Evolutionary conservation across 2,113 vertebrate species (phyloP).

Genomic region (Anolis sagrei): DNA sequence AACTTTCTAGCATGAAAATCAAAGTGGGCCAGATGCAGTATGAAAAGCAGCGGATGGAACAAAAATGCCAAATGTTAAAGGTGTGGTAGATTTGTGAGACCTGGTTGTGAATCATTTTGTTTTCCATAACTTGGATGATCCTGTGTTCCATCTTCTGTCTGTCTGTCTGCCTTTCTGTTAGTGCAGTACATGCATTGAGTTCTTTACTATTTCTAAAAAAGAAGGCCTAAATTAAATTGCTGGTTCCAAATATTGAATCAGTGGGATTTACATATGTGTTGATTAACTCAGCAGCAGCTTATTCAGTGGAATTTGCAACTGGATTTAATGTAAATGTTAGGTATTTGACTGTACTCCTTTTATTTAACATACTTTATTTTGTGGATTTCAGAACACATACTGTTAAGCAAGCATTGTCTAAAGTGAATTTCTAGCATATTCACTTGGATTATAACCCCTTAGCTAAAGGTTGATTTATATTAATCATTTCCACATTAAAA

Average conservation of each 20-base stretch:
- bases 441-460: neutral
- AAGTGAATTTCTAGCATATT: neutral
- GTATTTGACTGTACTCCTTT: constrained; percentile 7
- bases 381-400: neutral
- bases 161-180: constrained; percentile 45
- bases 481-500: neutral
- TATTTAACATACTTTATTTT: neutral
- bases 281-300: too few relatives aligned
- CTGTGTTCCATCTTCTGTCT: constrained; percentile 61
- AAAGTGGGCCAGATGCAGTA: constrained; percentile 98
- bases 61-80: constrained; percentile 90
- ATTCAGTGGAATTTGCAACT: too few relatives aligned
- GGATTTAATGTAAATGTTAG: neutral
- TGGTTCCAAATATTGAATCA: neutral
- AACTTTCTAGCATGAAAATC: constrained; percentile 99
- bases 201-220: neutral
- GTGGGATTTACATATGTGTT: too few relatives aligned
- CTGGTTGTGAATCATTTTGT: constrained; percentile 57
- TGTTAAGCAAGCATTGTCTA: neutral
- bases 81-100: constrained; percentile 81
- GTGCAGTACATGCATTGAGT: constrained; percentile 15
- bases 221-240: neutral
- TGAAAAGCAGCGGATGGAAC: constrained; percentile 96
- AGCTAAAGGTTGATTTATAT: neutral
- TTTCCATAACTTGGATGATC: constrained; percentile 27